Base-by-base conservation (phyloP, 2,797 vertebrate genomes). In the Hyperoplus lanceolatus region DNA sequence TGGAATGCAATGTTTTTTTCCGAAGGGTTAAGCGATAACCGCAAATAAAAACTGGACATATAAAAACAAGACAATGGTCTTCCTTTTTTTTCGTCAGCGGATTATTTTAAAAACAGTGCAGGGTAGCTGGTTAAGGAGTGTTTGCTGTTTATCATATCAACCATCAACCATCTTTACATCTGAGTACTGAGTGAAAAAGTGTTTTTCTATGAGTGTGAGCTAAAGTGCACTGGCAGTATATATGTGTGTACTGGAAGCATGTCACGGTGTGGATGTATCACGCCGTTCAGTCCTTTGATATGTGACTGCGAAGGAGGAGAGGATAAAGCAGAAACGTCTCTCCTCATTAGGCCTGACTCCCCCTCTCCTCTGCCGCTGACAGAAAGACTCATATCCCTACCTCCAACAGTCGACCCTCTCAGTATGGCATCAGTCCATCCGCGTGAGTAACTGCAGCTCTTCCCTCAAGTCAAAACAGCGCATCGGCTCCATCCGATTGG, bases 401-500 rank as follows among this genome's bases (percentile, higher is more conserved):
- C 56, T 77, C 84, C 77, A 88, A 79, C 79, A 85, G 84, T 63
- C 65, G 0, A 38, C 75, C 78, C 76, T 38, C 63, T 54, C 59
- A 46, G 51, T 55, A 43, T 82, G 82, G 84, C 87, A 82, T 74
- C 78, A 12, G 73, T 79, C 84, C 79, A 70, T 83, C 78, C 43
- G 13, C 78, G 57, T 74, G 81, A 87, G 80, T 69, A 67, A 79
- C 77, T 83, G 65, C 11, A 50, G 70, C 77, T 69, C 76, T 86
- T 42, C 89, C 89, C 91, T 83, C 78, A 8, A 84, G 86, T 89
- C 84, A 77, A 71, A 90, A 92, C 81, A 74, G 76, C 48, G 80
- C 68, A 63, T 71, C 73, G 51, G 49, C 75, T 85, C 88, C 83
- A 93, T 85, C 87, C 73, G 13, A 87, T 92, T 91, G 89, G 89